Conservation (phyloP, 2,797 vertebrate species). For the Pantherophis vulpinus region DNA sequence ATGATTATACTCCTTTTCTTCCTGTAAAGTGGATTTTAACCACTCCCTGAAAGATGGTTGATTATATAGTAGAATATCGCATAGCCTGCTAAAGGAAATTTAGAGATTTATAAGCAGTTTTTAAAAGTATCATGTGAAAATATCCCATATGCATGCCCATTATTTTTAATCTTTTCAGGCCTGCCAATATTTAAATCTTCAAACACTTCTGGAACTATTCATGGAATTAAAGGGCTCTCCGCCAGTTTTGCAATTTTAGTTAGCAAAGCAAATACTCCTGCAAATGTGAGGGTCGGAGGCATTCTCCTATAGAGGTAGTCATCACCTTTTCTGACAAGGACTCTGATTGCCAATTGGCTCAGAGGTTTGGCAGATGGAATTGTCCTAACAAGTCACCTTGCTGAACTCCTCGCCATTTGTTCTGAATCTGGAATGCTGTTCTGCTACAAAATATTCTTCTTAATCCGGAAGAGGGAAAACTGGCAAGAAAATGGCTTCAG, state of each 20-base stretch:
- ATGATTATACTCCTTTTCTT: background rate
- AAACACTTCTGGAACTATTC: constrained; percentile 26
- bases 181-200: constrained; percentile 43
- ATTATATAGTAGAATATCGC: background rate
- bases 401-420: constrained; percentile 12
- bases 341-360: constrained; percentile 32
- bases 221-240: constrained; percentile 22
- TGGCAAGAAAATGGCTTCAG: constrained; percentile 39
- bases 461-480: constrained; percentile 41
- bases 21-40: background rate
- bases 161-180: constrained; percentile 25
- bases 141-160: background rate
- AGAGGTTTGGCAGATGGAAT: constrained; percentile 24
- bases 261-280: constrained; percentile 43
- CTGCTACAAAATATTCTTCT: background rate
- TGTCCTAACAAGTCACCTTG: constrained; percentile 17
- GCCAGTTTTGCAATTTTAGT: constrained; percentile 29
- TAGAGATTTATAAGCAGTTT: background rate
- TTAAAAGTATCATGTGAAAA: constrained; percentile 4
- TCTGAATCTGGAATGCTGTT: constrained; percentile 4
- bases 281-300: constrained; percentile 29
- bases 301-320: constrained; percentile 19
- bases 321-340: constrained; percentile 25
- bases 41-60: background rate
- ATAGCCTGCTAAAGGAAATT: background rate